Conservation (phyloP, 2,888 invertebrate species). For the Pseudoips prasinana region DNA sequence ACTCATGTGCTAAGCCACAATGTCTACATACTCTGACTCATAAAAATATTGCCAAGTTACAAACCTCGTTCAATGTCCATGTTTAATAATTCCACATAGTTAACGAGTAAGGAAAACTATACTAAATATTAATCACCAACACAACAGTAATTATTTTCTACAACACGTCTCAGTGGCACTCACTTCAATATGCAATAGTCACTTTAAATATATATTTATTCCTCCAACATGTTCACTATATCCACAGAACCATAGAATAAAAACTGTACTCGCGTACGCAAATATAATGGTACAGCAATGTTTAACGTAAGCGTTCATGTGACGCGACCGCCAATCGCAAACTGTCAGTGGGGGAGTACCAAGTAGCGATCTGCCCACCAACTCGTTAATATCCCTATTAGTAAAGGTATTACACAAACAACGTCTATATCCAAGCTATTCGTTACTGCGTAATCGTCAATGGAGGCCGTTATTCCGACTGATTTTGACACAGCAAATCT, state of each 20-base stretch:
- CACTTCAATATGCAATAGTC: no score
- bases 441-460: slow-evolving; percentile 56
- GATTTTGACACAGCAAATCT: slow-evolving; percentile 41
- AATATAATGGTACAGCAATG: no score
- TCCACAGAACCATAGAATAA: no score
- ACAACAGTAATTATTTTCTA: slow-evolving; percentile 13
- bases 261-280: no score
- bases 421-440: slow-evolving; percentile 48
- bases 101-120: slow-evolving; percentile 4
- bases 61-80: slow-evolving; percentile 9
- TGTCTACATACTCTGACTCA: slow-evolving; percentile 2
- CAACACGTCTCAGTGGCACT: no score
- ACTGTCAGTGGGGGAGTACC: slow-evolving; percentile 62
- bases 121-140: slow-evolving; percentile 22
- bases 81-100: slow-evolving; percentile 12
- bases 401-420: slow-evolving; percentile 57
- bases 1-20: no score
- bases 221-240: no score
- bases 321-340: slow-evolving; percentile 51
- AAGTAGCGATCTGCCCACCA: slow-evolving; percentile 43
- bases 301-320: slow-evolving; percentile 45
- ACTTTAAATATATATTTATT: no score
- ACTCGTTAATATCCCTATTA: slow-evolving; percentile 62
- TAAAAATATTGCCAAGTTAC: slow-evolving; percentile 11
- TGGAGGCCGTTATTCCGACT: slow-evolving; percentile 29